Percentiles rank a stretch among this genome's conserved stretches.
phyloP scores from a whole-genome alignment of 2,888 invertebrate species.

The Diploptera punctata region DNA sequence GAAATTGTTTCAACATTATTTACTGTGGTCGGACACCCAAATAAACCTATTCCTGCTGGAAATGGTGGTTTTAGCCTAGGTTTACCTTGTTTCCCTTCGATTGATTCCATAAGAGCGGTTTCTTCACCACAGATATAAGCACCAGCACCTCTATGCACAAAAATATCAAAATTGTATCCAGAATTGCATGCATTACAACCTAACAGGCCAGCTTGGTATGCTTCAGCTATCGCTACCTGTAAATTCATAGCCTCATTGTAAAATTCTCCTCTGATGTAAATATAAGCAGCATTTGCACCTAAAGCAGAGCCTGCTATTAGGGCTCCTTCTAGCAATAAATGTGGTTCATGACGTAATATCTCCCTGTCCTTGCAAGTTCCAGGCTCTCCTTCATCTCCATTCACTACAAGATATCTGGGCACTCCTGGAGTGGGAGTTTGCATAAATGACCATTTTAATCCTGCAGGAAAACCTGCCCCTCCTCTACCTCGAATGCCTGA shows the following conservation, averaged over 20 bases:
- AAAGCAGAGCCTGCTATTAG: constrained; percentile 66
- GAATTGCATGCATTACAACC: constrained; percentile 67
- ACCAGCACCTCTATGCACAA: constrained; percentile 66
- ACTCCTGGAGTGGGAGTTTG: constrained; percentile 63
- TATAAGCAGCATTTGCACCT: constrained; percentile 68
- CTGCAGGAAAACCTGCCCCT: constrained; percentile 68
- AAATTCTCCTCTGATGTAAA: constrained; percentile 70
- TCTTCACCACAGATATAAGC: constrained; percentile 73
- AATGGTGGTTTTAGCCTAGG: constrained; percentile 70
- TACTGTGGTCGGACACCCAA: constrained; percentile 70
- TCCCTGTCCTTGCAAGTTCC: constrained; percentile 70
- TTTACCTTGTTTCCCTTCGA: constrained; percentile 66
- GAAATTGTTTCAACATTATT: constrained; percentile 71
- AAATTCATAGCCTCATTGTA: constrained; percentile 68
- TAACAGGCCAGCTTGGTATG: constrained; percentile 62
- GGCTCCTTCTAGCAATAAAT: constrained; percentile 66
- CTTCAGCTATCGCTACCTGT: constrained; percentile 52
- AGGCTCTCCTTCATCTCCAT: constrained; percentile 70
- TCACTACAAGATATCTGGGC: constrained; percentile 68
- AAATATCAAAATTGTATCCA: constrained; percentile 69
- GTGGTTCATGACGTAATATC: constrained; percentile 69
- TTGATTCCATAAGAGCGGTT: constrained; percentile 67
- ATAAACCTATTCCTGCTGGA: constrained; percentile 68
- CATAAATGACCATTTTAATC: constrained; percentile 72
- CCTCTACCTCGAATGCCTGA: constrained; percentile 67